phyloP scores from a whole-genome alignment of 2,888 invertebrate species.

The Ennomos erosarius region DNA sequence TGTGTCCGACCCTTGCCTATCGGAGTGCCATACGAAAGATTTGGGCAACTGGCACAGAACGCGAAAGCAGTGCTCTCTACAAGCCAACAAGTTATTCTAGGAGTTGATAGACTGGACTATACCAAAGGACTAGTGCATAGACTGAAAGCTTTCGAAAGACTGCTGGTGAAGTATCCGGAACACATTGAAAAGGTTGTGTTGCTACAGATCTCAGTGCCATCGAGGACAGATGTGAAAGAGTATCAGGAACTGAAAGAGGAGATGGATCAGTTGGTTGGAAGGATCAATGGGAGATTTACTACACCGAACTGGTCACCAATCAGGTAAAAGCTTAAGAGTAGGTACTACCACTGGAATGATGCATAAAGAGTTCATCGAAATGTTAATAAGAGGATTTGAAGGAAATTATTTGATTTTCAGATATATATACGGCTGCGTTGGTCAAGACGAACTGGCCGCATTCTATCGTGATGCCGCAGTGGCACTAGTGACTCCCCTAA shows the following conservation, averaged over 20 bases:
- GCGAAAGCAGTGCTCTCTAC: conserved; percentile 88
- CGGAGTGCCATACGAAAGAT: conserved; percentile 95
- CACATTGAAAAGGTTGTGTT: conserved; percentile 93
- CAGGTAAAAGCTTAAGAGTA: conserved; percentile 64
- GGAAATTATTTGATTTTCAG: conserved; percentile 48
- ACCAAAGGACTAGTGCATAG: conserved; percentile 95
- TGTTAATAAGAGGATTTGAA: too few species aligned
- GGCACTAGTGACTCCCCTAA: conserved; percentile 93
- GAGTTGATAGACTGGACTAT: conserved; percentile 95
- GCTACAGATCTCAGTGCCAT: conserved; percentile 94
- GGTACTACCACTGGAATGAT: too few species aligned
- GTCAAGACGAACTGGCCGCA: conserved; percentile 93
- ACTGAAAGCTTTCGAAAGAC: conserved; percentile 92
- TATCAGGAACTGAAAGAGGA: conserved; percentile 96
- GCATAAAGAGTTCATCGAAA: too few species aligned
- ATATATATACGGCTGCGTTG: conserved; percentile 95
- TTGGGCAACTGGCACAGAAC: conserved; percentile 91
- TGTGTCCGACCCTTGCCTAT: conserved; percentile 94
- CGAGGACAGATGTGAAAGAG: conserved; percentile 95
- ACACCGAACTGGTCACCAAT: conserved; percentile 97
- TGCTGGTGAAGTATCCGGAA: conserved; percentile 93
- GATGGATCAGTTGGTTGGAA: conserved; percentile 94
- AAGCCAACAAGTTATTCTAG: conserved; percentile 92
- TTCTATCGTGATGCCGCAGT: conserved; percentile 95
- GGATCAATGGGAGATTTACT: conserved; percentile 95